Evolutionary conservation across 2,888 invertebrate species (phyloP).

Genomic region (Papilio gigon): DNA sequence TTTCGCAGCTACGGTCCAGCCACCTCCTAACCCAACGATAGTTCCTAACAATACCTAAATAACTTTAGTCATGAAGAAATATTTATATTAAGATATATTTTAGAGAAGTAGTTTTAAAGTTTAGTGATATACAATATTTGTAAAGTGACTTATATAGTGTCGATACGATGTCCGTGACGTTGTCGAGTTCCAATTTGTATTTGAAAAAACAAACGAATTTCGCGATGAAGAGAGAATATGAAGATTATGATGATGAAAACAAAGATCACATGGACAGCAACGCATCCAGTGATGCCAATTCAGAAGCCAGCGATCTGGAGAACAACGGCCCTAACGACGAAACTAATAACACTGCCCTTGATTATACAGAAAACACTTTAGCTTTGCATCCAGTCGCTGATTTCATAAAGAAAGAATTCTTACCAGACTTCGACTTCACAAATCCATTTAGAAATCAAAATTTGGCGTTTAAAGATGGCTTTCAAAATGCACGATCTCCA

Average conservation of each 20-base stretch:
- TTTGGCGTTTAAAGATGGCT: conserved; percentile 70
- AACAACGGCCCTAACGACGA: conserved; percentile 68
- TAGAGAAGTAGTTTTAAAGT: conserved; percentile 62
- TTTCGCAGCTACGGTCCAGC: conserved; percentile 66
- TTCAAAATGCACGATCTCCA: conserved; percentile 69
- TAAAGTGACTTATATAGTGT: conserved; percentile 53
- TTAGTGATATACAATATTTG: conserved; percentile 56
- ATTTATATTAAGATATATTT: conserved; percentile 73
- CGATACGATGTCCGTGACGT: conserved; percentile 71
- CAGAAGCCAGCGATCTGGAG: conserved; percentile 74
- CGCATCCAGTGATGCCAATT: conserved; percentile 69
- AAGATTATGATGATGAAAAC: conserved; percentile 65
- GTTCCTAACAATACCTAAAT: conserved; percentile 82
- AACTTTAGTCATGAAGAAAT: conserved; percentile 74
- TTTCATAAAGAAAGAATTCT: conserved; percentile 79
- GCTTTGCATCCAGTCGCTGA: conserved; percentile 74
- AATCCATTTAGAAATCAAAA: conserved; percentile 76
- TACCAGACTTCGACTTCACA: conserved; percentile 73
- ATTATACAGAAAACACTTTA: conserved; percentile 72
- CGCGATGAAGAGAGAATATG: conserved; percentile 76
- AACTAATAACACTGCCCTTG: conserved; percentile 60
- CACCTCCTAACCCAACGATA: conserved; percentile 82
- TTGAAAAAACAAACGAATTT: conserved; percentile 72
- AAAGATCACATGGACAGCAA: conserved; percentile 71
- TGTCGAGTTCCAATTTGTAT: conserved; percentile 70